Conservation (phyloP, 2,797 vertebrate genomes). For the Scolopax rusticola region DNA sequence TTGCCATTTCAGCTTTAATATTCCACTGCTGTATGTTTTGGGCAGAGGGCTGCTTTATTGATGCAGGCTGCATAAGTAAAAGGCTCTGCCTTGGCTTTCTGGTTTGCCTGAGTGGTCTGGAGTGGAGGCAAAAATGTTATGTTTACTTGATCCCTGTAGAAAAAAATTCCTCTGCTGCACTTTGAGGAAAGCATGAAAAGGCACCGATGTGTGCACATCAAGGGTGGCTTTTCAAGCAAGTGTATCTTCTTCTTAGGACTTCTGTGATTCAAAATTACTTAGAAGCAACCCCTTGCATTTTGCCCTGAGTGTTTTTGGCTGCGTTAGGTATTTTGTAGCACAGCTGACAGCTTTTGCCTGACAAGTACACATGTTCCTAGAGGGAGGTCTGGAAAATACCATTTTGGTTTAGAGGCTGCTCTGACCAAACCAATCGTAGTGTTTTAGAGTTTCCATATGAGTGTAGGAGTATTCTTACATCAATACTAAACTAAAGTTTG, state of each 20-base stretch:
- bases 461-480: background rate
- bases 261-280: background rate
- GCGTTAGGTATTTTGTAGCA: background rate
- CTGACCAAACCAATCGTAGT: background rate
- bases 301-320: background rate
- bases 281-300: background rate
- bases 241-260: background rate
- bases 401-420: background rate
- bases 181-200: background rate
- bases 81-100: background rate
- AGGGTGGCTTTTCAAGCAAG: background rate
- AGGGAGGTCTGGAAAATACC: background rate
- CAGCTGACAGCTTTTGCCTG: background rate
- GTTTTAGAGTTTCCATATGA: background rate
- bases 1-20: constrained; percentile 29
- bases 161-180: background rate
- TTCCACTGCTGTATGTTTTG: background rate
- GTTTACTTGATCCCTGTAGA: background rate
- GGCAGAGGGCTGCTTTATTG: background rate
- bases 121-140: background rate
- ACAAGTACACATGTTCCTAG: background rate
- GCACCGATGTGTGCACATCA: background rate
- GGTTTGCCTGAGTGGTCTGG: background rate
- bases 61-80: background rate
- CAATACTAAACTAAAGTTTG: background rate